Evolutionary conservation across 2,797 vertebrate species (phyloP), one percentile per base, ranked within the genome.

Genomic region (Taeniopygia guttata): DNA sequence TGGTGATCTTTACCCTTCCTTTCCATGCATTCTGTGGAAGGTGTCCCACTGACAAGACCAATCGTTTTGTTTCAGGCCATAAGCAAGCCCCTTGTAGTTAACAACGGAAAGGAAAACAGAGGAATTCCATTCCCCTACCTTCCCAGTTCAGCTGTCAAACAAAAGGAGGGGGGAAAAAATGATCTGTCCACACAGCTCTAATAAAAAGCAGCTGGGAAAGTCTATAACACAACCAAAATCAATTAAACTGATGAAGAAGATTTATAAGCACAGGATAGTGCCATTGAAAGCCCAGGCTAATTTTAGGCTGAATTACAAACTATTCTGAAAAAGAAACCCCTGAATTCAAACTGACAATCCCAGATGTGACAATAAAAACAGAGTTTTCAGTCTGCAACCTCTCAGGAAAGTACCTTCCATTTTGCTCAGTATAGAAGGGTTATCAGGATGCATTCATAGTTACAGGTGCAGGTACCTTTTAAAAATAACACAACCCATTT

Each of bases 181-280:
- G 4, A 90, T 66, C 74, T 84, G 48, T 82, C 86, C 86, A 45
- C 29, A 58, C 16, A 89, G 52, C 30, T 87, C 26, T 84, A 88
- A 87, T 51, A 81, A 83, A 89, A 93, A 72, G 43, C 89, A 94
- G 59, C 73, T 92, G 63, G 74, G 26, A 66, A 88, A 91, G 59
- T 46, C 76, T 69, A 23, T 60, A 84, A 79, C 52, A 51, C 63
- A 95, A 95, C 40, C 38, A 81, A 82, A 93, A 94, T 62, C 51
- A 90, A 78, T 91, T 84, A 93, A 17, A 19, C 16, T 69, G 58
- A 83, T 80, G 40, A 94, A 94, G n/a, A 64, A 49, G 54, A 89
- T 82, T 94, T 86, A 48, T 56, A 95, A 81, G 59, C 10, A 15
- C 42, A 43, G 19, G 48, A 85, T 17, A 75, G 72, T n/a, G 20